Percentiles rank a stretch among this genome's conserved stretches.
Evolutionary conservation across 1,140 invertebrate genomes (phyloP).

Genomic region (Solenopsis fugax): DNA sequence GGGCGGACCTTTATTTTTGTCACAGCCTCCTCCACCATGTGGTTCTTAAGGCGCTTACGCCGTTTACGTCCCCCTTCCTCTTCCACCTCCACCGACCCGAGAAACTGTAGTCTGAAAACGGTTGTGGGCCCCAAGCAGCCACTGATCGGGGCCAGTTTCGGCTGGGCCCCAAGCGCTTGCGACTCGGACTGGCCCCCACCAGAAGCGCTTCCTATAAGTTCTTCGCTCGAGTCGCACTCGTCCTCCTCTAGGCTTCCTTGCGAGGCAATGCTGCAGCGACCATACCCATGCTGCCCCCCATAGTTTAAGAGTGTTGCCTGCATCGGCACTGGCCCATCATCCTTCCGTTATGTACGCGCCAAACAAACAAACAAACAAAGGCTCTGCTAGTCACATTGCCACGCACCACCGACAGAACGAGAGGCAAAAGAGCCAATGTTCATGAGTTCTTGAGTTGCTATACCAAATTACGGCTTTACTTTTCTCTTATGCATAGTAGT

Average conservation of each 20-base stretch:
- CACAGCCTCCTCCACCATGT: constrained; percentile 98
- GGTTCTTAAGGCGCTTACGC: constrained; percentile 93
- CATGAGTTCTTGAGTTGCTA: constrained; percentile 60
- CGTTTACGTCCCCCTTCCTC: constrained; percentile 91
- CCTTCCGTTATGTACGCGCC: constrained; percentile 84
- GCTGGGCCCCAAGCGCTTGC: constrained; percentile 83
- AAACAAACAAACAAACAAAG: constrained; percentile 86
- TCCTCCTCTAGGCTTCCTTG: constrained; percentile 86
- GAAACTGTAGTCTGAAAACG: constrained; percentile 93
- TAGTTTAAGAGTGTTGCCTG: constrained; percentile 85
- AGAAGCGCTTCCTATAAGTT: constrained; percentile 84
- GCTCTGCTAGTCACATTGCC: constrained; percentile 84
- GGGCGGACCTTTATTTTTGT: constrained; percentile 96
- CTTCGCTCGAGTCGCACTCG: constrained; percentile 86
- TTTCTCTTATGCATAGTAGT: constrained; percentile 46
- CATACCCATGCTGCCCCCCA: constrained; percentile 84
- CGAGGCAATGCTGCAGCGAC: constrained; percentile 84
- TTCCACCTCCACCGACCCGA: constrained; percentile 94
- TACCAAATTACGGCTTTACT: constrained; percentile 25
- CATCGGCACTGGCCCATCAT: constrained; percentile 83
- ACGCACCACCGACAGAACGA: constrained; percentile 79
- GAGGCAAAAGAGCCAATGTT: constrained; percentile 73
- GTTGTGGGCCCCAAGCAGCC: constrained; percentile 86
- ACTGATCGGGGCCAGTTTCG: constrained; percentile 85
- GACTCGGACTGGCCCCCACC: constrained; percentile 84